Base-by-base conservation (phyloP, 1,140 invertebrate genomes). In the Coenobita brevimanus region DNA sequence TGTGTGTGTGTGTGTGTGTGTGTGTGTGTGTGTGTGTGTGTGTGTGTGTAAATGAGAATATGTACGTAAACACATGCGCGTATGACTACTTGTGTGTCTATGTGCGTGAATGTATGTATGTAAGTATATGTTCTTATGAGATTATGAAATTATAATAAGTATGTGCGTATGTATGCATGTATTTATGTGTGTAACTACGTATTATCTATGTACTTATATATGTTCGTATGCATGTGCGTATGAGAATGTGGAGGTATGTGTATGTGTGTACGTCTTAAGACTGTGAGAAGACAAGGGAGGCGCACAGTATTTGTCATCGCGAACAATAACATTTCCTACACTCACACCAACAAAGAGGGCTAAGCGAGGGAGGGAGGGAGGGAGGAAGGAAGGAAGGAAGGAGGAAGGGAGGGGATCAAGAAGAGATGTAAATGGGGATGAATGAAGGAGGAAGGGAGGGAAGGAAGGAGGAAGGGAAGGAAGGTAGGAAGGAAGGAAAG, bases 261-360 rank as follows among this genome's bases (percentile, higher is more conserved):
- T 21, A 62, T 21, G 27, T 4, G 60, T 17, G 60, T 3, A 17
- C 3, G 3, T 30, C 67, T 30, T 24, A 4, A 2, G 67, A 13
- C 15, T 13, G 8, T 13, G 6, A 36, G n/a, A 69, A 69, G 36
- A 41, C 21, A 73, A 50, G 46, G 21, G 33, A 24, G 15, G 33
- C 67, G 24, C 69, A 6, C 33, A 73, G 57, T 80, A 80, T 80
- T 62, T 80, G 76, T 80, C 76, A 80, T 80, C 54, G 36, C 27
- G 21, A 71, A 78, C 54, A 80, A 80, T 80, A 80, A 80, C 33
- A 80, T 80, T 62, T 80, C 76, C 76, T 80, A 62, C 76, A 80
- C 54, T 62, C 76, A 60, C 76, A 36, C 50, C 33, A 80, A 80
- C 76, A 80, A 62, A 60, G 54, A 36, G n/a, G n/a, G n/a, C 67